These are phyloP conservation scores for Mamestra brassicae DNA, from an alignment of 2,888 invertebrate species.

Conservation along the genomic window DNA sequence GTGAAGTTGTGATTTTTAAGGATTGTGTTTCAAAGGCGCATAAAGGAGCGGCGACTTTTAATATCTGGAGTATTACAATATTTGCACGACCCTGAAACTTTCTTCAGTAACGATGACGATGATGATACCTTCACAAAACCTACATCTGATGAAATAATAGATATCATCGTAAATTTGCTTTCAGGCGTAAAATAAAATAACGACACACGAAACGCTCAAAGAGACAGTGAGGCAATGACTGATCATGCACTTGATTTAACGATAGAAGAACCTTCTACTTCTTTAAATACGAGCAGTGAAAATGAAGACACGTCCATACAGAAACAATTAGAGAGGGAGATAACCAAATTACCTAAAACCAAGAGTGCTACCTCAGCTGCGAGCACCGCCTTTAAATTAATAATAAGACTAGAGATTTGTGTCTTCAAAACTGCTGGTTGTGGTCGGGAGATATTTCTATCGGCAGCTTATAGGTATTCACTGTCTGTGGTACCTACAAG, in stretches of 20 bases:
- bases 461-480: not conserved
- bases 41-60: constrained; percentile 8
- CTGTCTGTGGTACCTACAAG: not conserved
- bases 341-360: not conserved
- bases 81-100: constrained; percentile 7
- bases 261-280: constrained; percentile 5
- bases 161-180: too few relatives aligned
- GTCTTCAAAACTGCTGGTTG: too few relatives aligned
- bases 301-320: not conserved
- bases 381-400: not conserved
- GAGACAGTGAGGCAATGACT: not conserved
- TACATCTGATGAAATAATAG: constrained; percentile 4
- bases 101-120: constrained; percentile 5
- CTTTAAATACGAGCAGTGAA: not conserved
- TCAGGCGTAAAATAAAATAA: constrained; percentile 3
- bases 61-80: constrained; percentile 8
- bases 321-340: not conserved
- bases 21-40: not conserved
- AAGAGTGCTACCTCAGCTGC: not conserved
- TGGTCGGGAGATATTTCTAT: not conserved
- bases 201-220: not conserved
- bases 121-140: constrained; percentile 7
- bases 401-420: not conserved
- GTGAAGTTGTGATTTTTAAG: too few relatives aligned
- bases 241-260: not conserved